Conservation (phyloP, 2,888 invertebrate species). For the Coelogynopora nodosa region DNA sequence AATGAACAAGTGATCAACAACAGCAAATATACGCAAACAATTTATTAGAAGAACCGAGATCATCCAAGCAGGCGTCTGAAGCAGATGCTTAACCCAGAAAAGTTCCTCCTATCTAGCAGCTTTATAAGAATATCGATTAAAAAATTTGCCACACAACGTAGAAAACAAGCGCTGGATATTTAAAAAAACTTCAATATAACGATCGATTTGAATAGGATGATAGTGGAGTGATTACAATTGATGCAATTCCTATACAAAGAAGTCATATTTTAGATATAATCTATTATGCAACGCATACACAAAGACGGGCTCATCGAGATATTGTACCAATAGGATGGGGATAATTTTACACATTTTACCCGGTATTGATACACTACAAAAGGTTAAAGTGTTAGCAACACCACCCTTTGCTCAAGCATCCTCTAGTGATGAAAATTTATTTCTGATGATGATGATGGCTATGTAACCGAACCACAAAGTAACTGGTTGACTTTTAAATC, state of each 20-base stretch:
- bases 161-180: background rate
- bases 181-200: too few relatives aligned
- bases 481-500: background rate
- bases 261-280: constrained; percentile 20
- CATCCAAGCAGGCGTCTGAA: too few relatives aligned
- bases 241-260: background rate
- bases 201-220: background rate
- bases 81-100: too few relatives aligned
- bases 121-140: too few relatives aligned
- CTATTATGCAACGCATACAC: background rate
- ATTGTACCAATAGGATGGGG: background rate
- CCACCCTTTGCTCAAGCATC: too few relatives aligned
- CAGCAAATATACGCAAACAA: background rate
- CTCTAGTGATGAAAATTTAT: background rate
- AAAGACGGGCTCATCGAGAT: background rate
- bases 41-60: too few relatives aligned
- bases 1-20: too few relatives aligned
- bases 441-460: background rate
- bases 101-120: too few relatives aligned
- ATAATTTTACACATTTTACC: background rate
- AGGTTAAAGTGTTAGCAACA: background rate
- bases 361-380: background rate
- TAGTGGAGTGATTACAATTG: background rate
- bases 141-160: too few relatives aligned
- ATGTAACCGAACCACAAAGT: background rate